phyloP scores from a whole-genome alignment of 2,888 invertebrate species.

The Ischnus inquisitorius region DNA sequence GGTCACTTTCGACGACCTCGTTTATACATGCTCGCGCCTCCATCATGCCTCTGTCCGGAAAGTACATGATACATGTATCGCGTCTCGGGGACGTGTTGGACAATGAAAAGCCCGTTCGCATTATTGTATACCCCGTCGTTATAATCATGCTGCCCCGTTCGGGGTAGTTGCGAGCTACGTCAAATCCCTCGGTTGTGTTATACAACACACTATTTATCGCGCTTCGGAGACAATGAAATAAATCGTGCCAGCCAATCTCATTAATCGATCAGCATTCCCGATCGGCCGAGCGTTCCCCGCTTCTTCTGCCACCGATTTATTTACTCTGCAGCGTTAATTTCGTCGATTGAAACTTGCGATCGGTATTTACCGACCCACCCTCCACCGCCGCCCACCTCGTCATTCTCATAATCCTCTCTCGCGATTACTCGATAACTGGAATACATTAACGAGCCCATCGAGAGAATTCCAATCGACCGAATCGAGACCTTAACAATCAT shows the following conservation, averaged over 20 bases:
- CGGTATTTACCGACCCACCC: slow-evolving; percentile 34
- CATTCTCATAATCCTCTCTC: background rate
- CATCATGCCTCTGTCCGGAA: background rate
- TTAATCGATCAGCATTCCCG: slow-evolving; percentile 57
- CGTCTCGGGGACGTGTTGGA: slow-evolving; percentile 4
- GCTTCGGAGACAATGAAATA: slow-evolving; percentile 54
- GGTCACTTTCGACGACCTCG: slow-evolving; percentile 33
- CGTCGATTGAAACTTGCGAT: slow-evolving; percentile 51
- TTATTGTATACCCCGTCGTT: slow-evolving; percentile 29
- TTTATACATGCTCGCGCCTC: slow-evolving; percentile 20
- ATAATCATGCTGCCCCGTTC: slow-evolving; percentile 13
- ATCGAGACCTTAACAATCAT: slow-evolving; percentile 1
- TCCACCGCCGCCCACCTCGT: no score
- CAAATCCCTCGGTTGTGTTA: slow-evolving; percentile 12
- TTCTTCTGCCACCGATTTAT: slow-evolving; percentile 40
- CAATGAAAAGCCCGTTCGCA: slow-evolving; percentile 38
- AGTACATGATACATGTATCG: slow-evolving; percentile 22
- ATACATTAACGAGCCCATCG: slow-evolving; percentile 31
- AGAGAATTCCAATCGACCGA: slow-evolving; percentile 7
- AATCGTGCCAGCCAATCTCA: slow-evolving; percentile 52
- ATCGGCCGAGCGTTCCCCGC: slow-evolving; percentile 4
- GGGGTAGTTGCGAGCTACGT: slow-evolving; percentile 11
- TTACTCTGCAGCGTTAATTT: slow-evolving; percentile 61
- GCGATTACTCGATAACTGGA: slow-evolving; percentile 41
- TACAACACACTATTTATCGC: slow-evolving; percentile 34